These are phyloP conservation scores for Trachelus iudaicus DNA, from an alignment of 2,888 invertebrate species.

Conservation along the genomic window DNA sequence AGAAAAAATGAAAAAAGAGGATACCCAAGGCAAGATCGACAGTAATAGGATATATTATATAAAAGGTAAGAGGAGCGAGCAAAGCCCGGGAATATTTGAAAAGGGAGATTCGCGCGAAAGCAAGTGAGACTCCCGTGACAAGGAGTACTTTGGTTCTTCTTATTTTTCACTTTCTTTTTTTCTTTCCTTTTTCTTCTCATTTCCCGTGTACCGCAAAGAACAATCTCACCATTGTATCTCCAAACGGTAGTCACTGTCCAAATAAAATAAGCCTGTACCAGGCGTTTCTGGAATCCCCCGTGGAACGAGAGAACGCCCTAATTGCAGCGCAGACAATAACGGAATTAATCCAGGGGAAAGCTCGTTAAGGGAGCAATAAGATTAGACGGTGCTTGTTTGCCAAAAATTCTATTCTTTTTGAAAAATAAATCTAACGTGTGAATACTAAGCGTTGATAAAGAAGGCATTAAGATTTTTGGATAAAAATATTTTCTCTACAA, in stretches of 20 bases:
- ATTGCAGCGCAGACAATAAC: background rate
- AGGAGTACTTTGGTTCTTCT: background rate
- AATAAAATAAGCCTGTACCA: background rate
- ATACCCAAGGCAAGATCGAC: background rate
- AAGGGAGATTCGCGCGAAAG: background rate
- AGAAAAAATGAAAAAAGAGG: background rate
- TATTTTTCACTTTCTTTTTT: background rate
- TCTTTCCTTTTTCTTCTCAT: background rate
- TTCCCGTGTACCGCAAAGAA: background rate
- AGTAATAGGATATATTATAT: background rate
- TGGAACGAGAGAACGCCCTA: background rate
- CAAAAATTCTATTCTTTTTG: background rate
- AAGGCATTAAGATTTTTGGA: background rate
- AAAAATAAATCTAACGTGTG: background rate
- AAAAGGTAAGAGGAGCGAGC: background rate
- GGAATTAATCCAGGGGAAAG: background rate
- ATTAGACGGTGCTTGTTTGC: background rate
- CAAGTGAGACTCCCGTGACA: background rate
- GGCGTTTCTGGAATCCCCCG: background rate
- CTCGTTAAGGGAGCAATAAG: background rate
- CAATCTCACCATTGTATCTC: background rate
- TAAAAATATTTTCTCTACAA: background rate
- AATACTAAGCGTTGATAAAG: background rate
- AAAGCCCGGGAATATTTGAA: background rate
- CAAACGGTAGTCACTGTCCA: background rate